A percentile compares a stretch with the other conserved stretches of the same genome.
Evolutionary conservation across 2,113 vertebrate species (phyloP).

Genomic region (Bos indicus): DNA sequence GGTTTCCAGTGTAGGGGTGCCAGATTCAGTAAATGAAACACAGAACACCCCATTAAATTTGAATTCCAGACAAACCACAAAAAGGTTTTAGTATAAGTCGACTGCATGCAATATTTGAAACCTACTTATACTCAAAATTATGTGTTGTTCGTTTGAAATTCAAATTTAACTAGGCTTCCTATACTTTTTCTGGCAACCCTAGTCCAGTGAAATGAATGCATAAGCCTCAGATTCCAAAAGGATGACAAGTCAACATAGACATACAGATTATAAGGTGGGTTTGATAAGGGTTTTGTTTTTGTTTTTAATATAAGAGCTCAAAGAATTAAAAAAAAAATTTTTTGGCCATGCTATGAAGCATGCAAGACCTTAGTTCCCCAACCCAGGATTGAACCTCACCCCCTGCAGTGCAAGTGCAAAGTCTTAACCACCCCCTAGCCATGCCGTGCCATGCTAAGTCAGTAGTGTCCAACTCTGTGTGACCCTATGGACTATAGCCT

Average conservation of each 20-base stretch:
- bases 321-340: not conserved
- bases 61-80: not conserved
- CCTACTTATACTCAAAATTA: not conserved
- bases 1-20: not conserved
- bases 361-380: not conserved
- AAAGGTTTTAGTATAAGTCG: not conserved
- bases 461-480: not conserved
- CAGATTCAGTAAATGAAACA: not conserved
- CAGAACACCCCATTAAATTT: not conserved
- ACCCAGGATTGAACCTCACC: not conserved
- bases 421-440: not conserved
- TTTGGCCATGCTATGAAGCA: not conserved
- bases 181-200: not conserved
- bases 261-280: not conserved
- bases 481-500: not conserved
- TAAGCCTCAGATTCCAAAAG: not conserved
- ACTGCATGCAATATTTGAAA: not conserved
- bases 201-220: not conserved
- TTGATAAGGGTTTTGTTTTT: not conserved
- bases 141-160: not conserved
- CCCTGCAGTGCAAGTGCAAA: not conserved
- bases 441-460: not conserved
- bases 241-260: not conserved
- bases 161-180: not conserved
- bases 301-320: not conserved